Evolutionary conservation across 2,113 vertebrate species (phyloP).

Genomic region (Sinocyclocheilus anshuiensis): DNA sequence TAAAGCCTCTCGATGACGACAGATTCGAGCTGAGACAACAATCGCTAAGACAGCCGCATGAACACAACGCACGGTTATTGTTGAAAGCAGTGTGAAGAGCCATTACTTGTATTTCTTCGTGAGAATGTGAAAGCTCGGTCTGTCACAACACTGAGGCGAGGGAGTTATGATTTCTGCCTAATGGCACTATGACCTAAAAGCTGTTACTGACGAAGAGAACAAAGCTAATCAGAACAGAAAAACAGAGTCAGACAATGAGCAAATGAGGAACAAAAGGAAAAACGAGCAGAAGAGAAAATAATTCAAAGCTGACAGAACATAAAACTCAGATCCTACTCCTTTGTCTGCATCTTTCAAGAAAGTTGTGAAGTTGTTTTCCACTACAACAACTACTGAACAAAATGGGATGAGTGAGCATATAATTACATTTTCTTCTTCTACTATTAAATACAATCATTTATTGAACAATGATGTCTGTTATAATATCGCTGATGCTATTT

Average conservation of each 20-base stretch:
- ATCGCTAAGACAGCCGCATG: conserved; percentile 9
- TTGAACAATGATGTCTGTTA: too few species aligned
- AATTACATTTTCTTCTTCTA: too few species aligned
- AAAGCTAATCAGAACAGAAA: conserved; percentile 5
- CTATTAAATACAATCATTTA: too few species aligned
- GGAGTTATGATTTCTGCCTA: conserved; percentile 33
- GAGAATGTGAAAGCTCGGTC: conserved; percentile 23
- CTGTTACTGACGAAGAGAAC: background rate
- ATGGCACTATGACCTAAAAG: conserved; percentile 35
- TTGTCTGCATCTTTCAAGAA: background rate
- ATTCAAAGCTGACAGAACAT: background rate
- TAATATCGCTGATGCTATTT: background rate
- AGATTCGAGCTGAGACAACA: conserved; percentile 9
- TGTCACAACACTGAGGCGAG: conserved; percentile 29
- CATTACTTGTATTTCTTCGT: conserved; percentile 21
- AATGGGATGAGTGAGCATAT: background rate
- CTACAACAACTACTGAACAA: background rate
- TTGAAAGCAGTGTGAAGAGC: conserved; percentile 18
- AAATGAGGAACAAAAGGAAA: background rate
- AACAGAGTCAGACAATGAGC: background rate
- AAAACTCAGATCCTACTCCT: background rate
- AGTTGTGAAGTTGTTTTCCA: background rate
- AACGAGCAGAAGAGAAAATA: background rate
- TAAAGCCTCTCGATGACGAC: background rate
- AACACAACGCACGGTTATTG: background rate